Conservation (phyloP, 2,888 invertebrate species). For the Phrixothrix hirtus region DNA sequence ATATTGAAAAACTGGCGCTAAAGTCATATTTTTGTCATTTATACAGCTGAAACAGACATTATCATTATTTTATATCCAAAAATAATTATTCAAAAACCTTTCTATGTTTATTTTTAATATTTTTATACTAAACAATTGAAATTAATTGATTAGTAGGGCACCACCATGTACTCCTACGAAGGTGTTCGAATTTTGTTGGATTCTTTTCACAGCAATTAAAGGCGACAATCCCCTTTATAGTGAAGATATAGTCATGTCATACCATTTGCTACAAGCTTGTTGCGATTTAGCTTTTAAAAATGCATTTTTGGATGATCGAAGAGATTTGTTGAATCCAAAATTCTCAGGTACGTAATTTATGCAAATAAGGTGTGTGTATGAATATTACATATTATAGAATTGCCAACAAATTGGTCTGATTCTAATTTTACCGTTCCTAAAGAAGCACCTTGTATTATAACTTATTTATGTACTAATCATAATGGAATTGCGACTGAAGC, state of each 20-base stretch:
- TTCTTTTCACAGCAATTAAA: conserved; percentile 86
- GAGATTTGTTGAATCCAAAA: conserved; percentile 82
- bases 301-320: conserved; percentile 76
- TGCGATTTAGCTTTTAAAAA: conserved; percentile 90
- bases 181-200: conserved; percentile 93
- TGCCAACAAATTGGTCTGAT: conserved; percentile 70
- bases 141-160: conserved; percentile 58
- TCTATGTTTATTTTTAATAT: too few species aligned
- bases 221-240: conserved; percentile 84
- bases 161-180: conserved; percentile 79
- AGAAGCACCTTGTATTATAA: conserved; percentile 81
- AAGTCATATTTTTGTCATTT: too few species aligned
- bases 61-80: too few species aligned
- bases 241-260: conserved; percentile 92
- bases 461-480: conserved; percentile 77
- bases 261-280: conserved; percentile 87
- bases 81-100: too few species aligned
- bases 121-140: conserved; percentile 15
- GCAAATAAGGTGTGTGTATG: neutral
- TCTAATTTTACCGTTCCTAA: conserved; percentile 62
- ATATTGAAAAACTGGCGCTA: too few species aligned
- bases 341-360: conserved; percentile 68
- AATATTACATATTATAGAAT: conserved; percentile 57
- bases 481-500: conserved; percentile 87
- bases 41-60: too few species aligned